These are phyloP conservation scores for Pseudeuparius sepicola DNA, from an alignment of 2,888 invertebrate genomes.

Conservation along the genomic window DNA sequence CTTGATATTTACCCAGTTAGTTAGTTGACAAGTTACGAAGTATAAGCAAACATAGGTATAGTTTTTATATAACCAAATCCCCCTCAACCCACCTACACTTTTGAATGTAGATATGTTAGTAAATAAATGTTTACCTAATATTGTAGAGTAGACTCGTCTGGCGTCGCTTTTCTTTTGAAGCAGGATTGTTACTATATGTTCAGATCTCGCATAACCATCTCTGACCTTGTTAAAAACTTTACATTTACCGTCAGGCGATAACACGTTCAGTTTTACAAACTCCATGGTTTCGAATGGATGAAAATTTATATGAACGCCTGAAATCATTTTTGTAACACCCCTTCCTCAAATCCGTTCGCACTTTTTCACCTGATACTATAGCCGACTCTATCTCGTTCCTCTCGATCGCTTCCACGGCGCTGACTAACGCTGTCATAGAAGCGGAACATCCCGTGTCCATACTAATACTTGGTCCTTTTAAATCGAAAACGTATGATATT, in stretches of 20 bases:
- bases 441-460: constrained; percentile 29
- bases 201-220: constrained; percentile 72
- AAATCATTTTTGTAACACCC: constrained; percentile 17
- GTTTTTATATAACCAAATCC: no score
- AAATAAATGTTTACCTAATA: no score
- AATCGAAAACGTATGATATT: constrained; percentile 26
- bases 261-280: constrained; percentile 21
- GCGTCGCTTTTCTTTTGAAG: constrained; percentile 53
- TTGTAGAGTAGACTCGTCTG: constrained; percentile 23
- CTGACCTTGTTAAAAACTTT: constrained; percentile 77
- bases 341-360: no score
- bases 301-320: constrained; percentile 22
- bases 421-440: constrained; percentile 22
- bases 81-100: no score
- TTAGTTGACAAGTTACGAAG: no score
- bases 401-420: constrained; percentile 23
- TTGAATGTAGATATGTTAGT: no score
- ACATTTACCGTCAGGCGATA: constrained; percentile 23
- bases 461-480: constrained; percentile 27
- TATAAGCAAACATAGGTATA: no score
- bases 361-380: constrained; percentile 22
- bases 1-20: no score
- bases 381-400: constrained; percentile 20
- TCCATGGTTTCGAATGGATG: constrained; percentile 25
- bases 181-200: constrained; percentile 60